phyloP scores from a whole-genome alignment of 2,113 vertebrate species.

The Anseranas semipalmata region DNA sequence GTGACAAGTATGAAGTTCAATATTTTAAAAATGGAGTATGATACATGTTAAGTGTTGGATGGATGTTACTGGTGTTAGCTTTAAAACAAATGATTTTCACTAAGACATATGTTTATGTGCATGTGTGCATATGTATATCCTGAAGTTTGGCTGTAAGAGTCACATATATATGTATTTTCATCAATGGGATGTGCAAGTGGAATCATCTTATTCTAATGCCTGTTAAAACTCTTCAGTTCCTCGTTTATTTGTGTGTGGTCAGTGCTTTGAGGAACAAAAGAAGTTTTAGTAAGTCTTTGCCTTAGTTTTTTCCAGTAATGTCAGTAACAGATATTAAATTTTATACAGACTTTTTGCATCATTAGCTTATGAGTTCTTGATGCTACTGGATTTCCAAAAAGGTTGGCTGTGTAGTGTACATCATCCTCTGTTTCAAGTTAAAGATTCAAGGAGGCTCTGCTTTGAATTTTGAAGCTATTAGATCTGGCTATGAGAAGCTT shows the following conservation, averaged over 20 bases:
- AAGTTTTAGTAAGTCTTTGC: background rate
- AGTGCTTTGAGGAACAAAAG: background rate
- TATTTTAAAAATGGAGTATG: background rate
- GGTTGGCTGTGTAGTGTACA: background rate
- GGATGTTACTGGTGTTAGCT: background rate
- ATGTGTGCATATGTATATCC: background rate
- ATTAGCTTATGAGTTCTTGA: background rate
- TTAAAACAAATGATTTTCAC: background rate
- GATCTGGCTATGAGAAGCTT: background rate
- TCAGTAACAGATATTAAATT: background rate
- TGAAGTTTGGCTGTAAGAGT: background rate
- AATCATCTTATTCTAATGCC: background rate
- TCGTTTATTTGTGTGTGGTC: background rate
- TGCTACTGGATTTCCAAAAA: background rate
- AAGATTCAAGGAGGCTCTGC: rapidly evolving
- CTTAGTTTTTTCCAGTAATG: background rate
- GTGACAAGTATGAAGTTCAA: background rate
- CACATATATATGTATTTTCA: rapidly evolving
- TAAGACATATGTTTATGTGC: background rate
- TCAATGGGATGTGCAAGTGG: background rate
- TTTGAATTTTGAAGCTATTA: background rate
- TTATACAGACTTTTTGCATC: background rate
- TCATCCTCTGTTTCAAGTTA: background rate
- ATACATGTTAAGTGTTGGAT: background rate
- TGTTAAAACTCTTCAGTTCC: background rate